Base-by-base conservation (phyloP, 1,140 invertebrate genomes). In the Brachionus sp. region DNA sequence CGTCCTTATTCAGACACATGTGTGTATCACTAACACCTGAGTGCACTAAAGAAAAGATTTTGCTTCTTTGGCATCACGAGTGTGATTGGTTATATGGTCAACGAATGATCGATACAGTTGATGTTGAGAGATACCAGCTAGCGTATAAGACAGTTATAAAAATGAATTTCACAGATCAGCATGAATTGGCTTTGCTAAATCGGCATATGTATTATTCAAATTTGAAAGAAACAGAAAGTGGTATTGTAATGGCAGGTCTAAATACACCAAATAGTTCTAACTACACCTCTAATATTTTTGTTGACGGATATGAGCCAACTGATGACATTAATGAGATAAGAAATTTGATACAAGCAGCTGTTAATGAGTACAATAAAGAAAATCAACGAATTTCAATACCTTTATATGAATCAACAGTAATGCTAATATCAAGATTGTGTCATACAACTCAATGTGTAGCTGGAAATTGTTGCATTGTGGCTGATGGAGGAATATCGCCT, bases 1-100 rank as follows among this genome's bases (percentile, higher is more conserved):
- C 85, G n/a, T 85, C 84, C 35, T 86, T 89, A 7, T 89, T 89
- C 85, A 88, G 88, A 80, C 88, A 89, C 82, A 77, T 89, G 29
- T 88, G 87, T 78, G 77, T 88, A 35, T 88, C 88, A 35, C 85
- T 88, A 29, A 85, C 85, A 78, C 86, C 86, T 25, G 86, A 85
- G 46, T 86, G 86, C 78, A 68, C 84, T n/a, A 85, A 84, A 77
- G 85, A 86, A 39, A 85, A 85, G 75, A 75, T 89, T 7, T 73
- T 89, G 84, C 86, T 87, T 83, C 85, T 88, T 75, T 89, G 88
- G 88, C 87, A 88, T 84, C 88, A 89, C 84, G 88, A 89, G 77
- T 88, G 88, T 84, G 85, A 86, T 83, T 89, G 88, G 88, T 84
- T 87, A 62, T 89, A 88, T 83, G 87, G 87, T 10, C 86, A 86